Evolutionary conservation across 2,888 invertebrate genomes (phyloP), one percentile per base, ranked within the genome.

Genomic region (Limnephilus marmoratus): DNA sequence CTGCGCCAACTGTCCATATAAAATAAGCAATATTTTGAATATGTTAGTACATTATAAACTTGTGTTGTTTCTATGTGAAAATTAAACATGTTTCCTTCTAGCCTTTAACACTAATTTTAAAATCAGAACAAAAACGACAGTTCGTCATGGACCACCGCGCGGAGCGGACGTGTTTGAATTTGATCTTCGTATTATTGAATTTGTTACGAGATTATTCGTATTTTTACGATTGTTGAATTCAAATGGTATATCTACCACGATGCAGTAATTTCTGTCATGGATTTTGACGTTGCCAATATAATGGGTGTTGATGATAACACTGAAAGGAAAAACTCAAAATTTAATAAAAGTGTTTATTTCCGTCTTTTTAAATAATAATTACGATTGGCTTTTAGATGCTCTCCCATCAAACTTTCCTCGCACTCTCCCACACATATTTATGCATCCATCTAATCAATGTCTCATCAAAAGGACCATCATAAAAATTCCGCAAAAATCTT

Each of bases 381-480:
- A 53, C 53, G 37, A 90, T 86, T 91, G 87, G 87, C 87, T 86
- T 86, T 31, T 91, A 91, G 91, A 88, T 91, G 91, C 91, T 91
- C 91, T 91, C 91, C 91, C 49, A 9, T 87, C 81, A 86, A 87
- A 81, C 49, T 3, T 82, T 88, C 89, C 92, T 34, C 31, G 91
- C 92, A 92, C 90, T 37, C 81, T 80, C 92, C 82, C 45, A 49
- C 86, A 86, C 24, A 83, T 34, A 83, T 83, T 83, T 83, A 83
- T n/a, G 68, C 68, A 68, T 9, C 68, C 68, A 68, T 24, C 24
- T 24, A 11, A 68, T 15, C 5, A 41, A 83, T 37, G 83, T 83
- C 37, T 37, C 24, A 37, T 83, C 37, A 34, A 41, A 83, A 83
- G 41, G 41, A 24, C 24, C 13, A 37, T 41, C 37, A 34, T 37